Conservation (phyloP, 2,888 invertebrate genomes). For the Fragum whitleyi region DNA sequence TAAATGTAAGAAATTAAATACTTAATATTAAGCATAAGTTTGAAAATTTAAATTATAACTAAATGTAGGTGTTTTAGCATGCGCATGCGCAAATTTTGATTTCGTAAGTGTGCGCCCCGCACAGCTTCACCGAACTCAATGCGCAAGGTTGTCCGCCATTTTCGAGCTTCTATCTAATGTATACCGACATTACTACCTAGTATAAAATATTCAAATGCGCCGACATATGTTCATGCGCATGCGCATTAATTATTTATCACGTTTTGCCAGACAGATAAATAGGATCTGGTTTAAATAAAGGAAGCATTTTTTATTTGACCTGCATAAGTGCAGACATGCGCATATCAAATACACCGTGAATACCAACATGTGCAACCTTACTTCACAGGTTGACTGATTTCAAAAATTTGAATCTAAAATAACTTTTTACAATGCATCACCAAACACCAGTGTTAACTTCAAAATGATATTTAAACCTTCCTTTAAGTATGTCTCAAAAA, state of each 20-base stretch:
- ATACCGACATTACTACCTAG: constrained; percentile 51
- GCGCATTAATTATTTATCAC: constrained; percentile 49
- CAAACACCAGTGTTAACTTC: too few species aligned
- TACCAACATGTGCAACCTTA: constrained; percentile 50
- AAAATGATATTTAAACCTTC: too few species aligned
- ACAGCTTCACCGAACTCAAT: constrained; percentile 15
- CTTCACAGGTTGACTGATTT: constrained; percentile 18
- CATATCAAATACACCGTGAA: constrained; percentile 44
- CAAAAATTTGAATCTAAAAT: background rate
- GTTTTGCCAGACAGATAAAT: constrained; percentile 57
- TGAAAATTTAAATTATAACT: constrained; percentile 7
- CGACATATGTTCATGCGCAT: constrained; percentile 49
- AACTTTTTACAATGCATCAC: too few species aligned
- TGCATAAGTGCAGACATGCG: constrained; percentile 47
- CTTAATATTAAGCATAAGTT: background rate
- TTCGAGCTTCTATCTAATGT: constrained; percentile 42
- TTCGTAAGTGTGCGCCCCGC: constrained; percentile 62
- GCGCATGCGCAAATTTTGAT: constrained; percentile 53
- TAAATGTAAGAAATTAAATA: too few species aligned
- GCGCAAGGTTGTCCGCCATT: constrained; percentile 54
- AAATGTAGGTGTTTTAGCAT: constrained; percentile 14
- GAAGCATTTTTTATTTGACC: constrained; percentile 37
- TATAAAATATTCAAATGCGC: constrained; percentile 61
- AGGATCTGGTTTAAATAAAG: constrained; percentile 43
- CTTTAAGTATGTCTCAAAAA: too few species aligned